Percentiles rank a stretch among this genome's conserved stretches.
Evolutionary conservation across 2,797 vertebrate species (phyloP).

Genomic region (Chiloscyllium punctatum): DNA sequence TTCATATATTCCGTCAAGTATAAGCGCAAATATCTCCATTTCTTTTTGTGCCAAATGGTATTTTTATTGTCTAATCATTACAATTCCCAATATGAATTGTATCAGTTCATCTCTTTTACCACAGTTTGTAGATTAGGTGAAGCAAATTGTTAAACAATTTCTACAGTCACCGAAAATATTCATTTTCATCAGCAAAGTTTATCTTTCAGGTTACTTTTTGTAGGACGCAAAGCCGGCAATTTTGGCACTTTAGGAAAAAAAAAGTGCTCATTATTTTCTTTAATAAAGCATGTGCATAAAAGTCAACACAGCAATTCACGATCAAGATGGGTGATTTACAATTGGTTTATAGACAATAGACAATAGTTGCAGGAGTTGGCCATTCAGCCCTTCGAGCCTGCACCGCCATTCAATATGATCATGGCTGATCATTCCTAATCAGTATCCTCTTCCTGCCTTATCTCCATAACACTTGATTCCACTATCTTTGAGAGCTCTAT

Average conservation of each 20-base stretch:
- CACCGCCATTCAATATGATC: too few relatives aligned
- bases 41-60: neutral
- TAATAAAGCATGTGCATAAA: neutral
- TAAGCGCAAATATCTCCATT: neutral
- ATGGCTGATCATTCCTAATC: too few relatives aligned
- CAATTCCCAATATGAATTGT: neutral
- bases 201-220: neutral
- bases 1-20: neutral
- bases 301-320: neutral
- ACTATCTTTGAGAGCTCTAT: too few relatives aligned
- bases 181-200: neutral
- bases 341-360: too few relatives aligned
- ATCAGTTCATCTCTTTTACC: neutral
- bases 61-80: neutral
- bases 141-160: neutral
- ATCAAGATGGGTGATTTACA: neutral
- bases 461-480: too few relatives aligned
- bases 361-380: too few relatives aligned
- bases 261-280: neutral
- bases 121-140: neutral
- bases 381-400: too few relatives aligned
- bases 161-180: neutral
- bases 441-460: too few relatives aligned
- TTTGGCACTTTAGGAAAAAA: neutral
- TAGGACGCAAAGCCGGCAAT: neutral